Conservation (phyloP, 2,113 vertebrate species). For the Perognathus longimembris region DNA sequence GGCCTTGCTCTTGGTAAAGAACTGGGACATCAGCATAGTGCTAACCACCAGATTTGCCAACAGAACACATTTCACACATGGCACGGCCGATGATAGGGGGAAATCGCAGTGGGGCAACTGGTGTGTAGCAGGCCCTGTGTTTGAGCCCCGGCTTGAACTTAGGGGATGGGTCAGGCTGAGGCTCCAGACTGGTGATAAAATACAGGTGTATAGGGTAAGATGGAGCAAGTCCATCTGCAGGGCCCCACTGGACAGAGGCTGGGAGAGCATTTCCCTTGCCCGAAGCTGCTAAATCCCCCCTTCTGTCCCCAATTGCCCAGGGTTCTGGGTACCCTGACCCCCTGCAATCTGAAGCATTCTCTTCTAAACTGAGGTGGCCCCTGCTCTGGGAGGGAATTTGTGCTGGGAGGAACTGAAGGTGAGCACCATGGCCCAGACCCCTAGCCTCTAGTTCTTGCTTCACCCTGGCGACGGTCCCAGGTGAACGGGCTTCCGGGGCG, state of each 20-base stretch:
- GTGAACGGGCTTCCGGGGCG: conserved; percentile 25
- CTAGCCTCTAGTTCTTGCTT: not conserved
- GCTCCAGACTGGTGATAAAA: not conserved
- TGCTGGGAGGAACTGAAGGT: not conserved
- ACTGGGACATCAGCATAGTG: not conserved
- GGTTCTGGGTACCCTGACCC: not conserved
- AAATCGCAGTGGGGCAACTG: not conserved
- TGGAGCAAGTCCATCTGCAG: too few species aligned
- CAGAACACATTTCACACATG: not conserved
- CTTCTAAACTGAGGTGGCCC: not conserved
- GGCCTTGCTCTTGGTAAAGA: not conserved
- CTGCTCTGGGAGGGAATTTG: not conserved
- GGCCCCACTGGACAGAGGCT: too few species aligned
- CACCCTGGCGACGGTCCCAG: not conserved
- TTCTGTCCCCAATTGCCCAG: not conserved
- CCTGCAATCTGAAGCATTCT: not conserved
- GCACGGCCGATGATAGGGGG: not conserved
- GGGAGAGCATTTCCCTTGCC: too few species aligned
- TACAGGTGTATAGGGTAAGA: not conserved
- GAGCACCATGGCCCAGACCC: rapidly evolving
- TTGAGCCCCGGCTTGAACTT: not conserved
- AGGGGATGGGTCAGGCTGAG: not conserved
- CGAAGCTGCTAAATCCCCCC: not conserved
- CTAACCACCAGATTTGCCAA: not conserved
- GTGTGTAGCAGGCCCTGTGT: not conserved